These are phyloP conservation scores for Raja brachyura DNA, from an alignment of 2,113 vertebrate species.

Conservation along the genomic window DNA sequence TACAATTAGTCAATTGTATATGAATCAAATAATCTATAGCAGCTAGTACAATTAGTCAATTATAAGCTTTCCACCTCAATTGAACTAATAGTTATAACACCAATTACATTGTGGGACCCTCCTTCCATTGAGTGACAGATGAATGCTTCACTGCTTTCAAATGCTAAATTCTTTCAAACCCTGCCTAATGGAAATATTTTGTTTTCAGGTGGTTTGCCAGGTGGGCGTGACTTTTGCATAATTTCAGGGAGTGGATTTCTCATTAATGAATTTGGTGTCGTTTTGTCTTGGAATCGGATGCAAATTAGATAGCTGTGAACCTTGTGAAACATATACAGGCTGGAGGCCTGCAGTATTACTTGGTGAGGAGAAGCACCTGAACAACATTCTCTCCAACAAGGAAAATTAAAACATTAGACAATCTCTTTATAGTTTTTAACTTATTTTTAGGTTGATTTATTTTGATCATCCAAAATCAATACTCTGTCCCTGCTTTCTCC, in stretches of 20 bases:
- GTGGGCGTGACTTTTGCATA: constrained; percentile 36
- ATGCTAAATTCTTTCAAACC: neutral
- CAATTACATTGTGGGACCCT: neutral
- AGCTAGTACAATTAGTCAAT: neutral
- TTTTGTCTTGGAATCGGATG: constrained; percentile 9
- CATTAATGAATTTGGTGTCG: constrained; percentile 12
- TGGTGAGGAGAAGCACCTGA: constrained; percentile 21
- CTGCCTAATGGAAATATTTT: constrained; percentile 31
- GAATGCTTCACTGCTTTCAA: neutral
- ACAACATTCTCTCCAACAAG: constrained; percentile 1
- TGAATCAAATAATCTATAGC: too few species aligned
- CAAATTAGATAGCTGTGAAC: constrained; percentile 29
- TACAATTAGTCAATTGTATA: neutral
- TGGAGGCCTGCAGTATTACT: neutral
- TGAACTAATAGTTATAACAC: neutral
- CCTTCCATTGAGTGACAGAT: neutral
- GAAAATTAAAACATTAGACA: constrained; percentile 24
- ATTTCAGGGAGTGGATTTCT: constrained; percentile 27
- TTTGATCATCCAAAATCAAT: too few species aligned
- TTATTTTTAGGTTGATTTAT: neutral
- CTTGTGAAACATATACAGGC: constrained; percentile 13
- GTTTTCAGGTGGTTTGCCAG: constrained; percentile 35
- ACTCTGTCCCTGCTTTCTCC: too few species aligned
- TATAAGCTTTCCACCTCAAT: neutral
- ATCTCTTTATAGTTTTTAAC: neutral